A percentile compares a stretch with the other conserved stretches of the same genome.
Evolutionary conservation across 2,797 vertebrate species (phyloP).

Genomic region (Artibeus lituratus): DNA sequence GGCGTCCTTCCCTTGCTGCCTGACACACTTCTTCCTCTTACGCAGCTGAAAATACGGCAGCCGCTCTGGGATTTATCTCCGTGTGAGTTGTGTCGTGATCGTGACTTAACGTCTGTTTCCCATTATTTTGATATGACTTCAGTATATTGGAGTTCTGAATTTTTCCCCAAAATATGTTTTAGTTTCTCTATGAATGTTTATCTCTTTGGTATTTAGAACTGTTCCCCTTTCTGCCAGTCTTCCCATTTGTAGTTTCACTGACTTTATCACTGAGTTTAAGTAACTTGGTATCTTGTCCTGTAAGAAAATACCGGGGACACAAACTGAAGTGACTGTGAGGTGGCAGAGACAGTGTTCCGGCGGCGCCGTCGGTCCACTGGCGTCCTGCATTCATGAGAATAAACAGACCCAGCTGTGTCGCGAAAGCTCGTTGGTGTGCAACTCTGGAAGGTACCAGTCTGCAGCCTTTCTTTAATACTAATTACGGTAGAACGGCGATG

Average conservation of each 20-base stretch:
- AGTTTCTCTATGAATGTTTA: conserved; percentile 2
- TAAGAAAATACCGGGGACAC: background rate
- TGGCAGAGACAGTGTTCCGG: background rate
- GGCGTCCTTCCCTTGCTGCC: background rate
- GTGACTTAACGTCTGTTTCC: conserved; percentile 28
- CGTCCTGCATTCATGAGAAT: background rate
- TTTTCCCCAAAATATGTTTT: background rate
- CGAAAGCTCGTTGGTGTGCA: background rate
- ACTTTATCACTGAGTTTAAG: background rate
- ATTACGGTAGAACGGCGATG: background rate
- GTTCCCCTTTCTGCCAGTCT: background rate
- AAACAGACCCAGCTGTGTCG: background rate
- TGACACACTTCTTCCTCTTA: background rate
- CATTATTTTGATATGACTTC: background rate
- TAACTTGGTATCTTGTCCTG: background rate
- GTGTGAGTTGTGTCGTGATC: background rate
- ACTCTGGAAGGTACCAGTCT: background rate
- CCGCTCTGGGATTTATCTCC: background rate
- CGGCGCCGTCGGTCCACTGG: background rate
- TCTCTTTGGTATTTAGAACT: background rate
- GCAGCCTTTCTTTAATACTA: background rate
- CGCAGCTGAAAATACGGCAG: background rate
- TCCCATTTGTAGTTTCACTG: background rate
- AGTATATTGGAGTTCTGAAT: background rate
- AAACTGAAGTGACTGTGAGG: background rate